phyloP scores from a whole-genome alignment of 1,140 invertebrate species.

The Sarcophaga bullata region DNA sequence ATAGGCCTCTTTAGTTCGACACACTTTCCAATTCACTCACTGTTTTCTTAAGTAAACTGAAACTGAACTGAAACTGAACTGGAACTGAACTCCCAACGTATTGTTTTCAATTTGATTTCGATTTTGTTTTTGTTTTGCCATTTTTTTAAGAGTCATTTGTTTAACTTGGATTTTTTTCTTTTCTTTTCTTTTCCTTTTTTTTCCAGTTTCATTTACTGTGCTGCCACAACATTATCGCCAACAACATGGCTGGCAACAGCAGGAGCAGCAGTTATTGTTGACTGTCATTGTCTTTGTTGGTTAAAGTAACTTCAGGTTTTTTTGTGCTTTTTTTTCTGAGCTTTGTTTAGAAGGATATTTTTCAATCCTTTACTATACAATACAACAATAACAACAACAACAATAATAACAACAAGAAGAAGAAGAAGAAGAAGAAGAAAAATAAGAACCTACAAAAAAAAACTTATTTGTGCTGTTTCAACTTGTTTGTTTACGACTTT shows the following conservation, averaged over 20 bases:
- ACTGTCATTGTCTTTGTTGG: constrained; percentile 6
- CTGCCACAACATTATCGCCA: neutral
- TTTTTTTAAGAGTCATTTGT: neutral
- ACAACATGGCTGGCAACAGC: neutral
- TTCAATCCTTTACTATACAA: constrained; percentile 8
- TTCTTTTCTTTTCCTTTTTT: neutral
- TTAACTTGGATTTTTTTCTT: neutral
- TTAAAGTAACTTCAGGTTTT: constrained; percentile 9
- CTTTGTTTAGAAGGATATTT: neutral
- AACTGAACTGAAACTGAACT: too few species aligned
- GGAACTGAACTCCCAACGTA: too few species aligned
- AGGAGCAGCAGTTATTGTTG: neutral
- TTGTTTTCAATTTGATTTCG: neutral
- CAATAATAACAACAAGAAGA: too few species aligned
- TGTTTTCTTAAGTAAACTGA: too few species aligned
- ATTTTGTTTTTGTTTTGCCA: neutral
- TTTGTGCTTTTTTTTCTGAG: neutral
- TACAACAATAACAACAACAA: too few species aligned
- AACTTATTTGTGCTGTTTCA: constrained; percentile 4
- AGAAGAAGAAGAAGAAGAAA: too few species aligned
- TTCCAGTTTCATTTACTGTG: neutral
- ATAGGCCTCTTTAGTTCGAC: too few species aligned
- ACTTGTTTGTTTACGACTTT: neutral
- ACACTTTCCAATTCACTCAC: too few species aligned
- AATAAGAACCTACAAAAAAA: too few species aligned